Evolutionary conservation across 2,797 vertebrate genomes (phyloP).

Genomic region (Phalloptychus januarius): DNA sequence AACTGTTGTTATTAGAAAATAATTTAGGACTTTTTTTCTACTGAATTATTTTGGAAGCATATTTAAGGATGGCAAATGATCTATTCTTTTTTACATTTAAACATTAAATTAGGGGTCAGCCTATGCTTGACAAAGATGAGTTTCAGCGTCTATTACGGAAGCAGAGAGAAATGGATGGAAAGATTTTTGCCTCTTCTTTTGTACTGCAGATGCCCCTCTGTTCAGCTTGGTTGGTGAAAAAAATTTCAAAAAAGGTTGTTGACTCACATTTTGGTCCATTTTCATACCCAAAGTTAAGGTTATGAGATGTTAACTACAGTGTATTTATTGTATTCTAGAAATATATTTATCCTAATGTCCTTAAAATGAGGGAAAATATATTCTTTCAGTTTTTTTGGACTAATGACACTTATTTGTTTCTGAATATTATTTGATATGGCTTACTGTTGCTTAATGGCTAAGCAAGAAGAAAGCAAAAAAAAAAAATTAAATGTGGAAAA

Average conservation of each 20-base stretch:
- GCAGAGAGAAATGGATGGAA: not conserved
- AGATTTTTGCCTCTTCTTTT: not conserved
- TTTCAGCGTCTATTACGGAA: not conserved
- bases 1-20: conserved; percentile 51
- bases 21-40: not conserved
- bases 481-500: not conserved
- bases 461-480: not conserved
- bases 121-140: not conserved
- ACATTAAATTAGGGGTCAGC: not conserved
- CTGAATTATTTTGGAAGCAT: not conserved
- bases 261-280: not conserved
- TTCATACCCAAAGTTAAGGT: not conserved
- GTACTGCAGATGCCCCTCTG: not conserved
- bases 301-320: not conserved
- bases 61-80: not conserved
- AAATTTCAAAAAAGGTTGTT: not conserved
- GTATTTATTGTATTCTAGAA: not conserved
- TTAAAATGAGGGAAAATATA: not conserved
- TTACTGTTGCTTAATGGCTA: not conserved
- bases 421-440: not conserved
- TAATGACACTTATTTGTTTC: not conserved
- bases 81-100: not conserved
- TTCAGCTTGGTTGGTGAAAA: not conserved
- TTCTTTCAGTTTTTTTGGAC: not conserved
- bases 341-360: not conserved